Base-by-base conservation (phyloP, 2,888 invertebrate species). In the Hemicrepidius hirtus region DNA sequence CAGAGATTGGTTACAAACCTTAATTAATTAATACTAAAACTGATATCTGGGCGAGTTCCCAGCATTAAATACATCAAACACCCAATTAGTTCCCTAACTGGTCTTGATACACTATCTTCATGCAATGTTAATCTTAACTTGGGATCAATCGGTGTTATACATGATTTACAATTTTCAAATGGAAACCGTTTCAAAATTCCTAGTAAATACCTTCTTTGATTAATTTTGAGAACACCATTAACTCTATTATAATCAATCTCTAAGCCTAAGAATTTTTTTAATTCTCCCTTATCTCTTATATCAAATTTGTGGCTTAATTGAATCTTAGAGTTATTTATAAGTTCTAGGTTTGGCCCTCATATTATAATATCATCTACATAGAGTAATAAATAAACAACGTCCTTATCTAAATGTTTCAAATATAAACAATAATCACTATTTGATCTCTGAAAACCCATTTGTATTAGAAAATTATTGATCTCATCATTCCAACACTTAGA, bases 231-330 rank as follows among this genome's bases (percentile, higher is more conserved):
- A 5, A 64, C 63, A 21, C 71, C 74, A 16, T 57, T n/a, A n/a
- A 67, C 60, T 44, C 63, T 70, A 6, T 77, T 37, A 71, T 77
- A 76, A 35, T 68, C 28, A 21, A 77, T 77, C 59, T 75, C 68
- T 24, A 74, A 49, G 6, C 75, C 78, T 7, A 76, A 55, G 62
- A 78, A 77, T 68, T 76, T 12, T 21, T 68, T 75, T 32, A 73
- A 24, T 46, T 67, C 20, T 40, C 72, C 74, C 68, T 77, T 74
- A 41, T 74, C 68, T 55, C 68, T 78, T 12, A 76, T 75, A 20
- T 76, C 44, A 50, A 74, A 76, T 6, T 7, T 55, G n/a, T 55
- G 28, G 2, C 13, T 32, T 35, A 55, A 32, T 13, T 55, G n/a
- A 9, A n/a, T 6, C 55, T 28, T 35, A 32, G n/a, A 32, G 21